Evolutionary conservation across 1,140 invertebrate species (phyloP), one percentile per base, ranked within the genome.

Genomic region (Brachionus angularis): DNA sequence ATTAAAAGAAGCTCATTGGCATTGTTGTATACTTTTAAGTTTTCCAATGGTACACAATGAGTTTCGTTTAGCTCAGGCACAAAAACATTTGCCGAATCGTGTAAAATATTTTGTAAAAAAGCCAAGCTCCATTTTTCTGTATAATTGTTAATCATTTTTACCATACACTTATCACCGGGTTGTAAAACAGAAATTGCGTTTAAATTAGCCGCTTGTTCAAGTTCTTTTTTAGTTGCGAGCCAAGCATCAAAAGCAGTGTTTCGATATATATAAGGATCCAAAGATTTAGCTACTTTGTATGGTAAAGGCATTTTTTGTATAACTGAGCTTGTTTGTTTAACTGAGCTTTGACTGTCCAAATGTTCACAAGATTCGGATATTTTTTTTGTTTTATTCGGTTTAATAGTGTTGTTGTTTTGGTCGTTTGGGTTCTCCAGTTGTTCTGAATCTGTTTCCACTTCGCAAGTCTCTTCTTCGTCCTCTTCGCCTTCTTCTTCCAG

Each of bases 231-330:
- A n/a, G 62, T 50, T 2, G 62, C 62, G 31, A 67, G 62, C 62
- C 62, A 67, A 50, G 62, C 62, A 33, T 67, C 62, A 25, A 67
- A 67, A 16, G 62, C 62, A 16, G 62, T 67, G n/a, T 67, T 67
- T 31, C 62, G 14, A 18, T 67, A 67, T 21, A 67, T 67, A 33
- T 47, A 33, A 1, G 62, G 62, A 18, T 67, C 62, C 42, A 67
- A 50, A 12, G 62, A 67, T 36, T 67, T 67, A n/a, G 62, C 62
- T 8, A 67, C 62, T 47, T 67, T 67, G 23, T 67, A 67, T 18
- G 62, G 62, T 27, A 67, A 67, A 12, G 62, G 62, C 62, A 67
- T 67, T n/a, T 67, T 67, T 67, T 67, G 62, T 12, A 50, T 50
- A 47, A 47, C 27, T 47, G 14, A 67, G 21, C 33, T 58, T 36